These are phyloP conservation scores for Euthynnus affinis DNA, from an alignment of 2,797 vertebrate genomes.

Conservation along the genomic window DNA sequence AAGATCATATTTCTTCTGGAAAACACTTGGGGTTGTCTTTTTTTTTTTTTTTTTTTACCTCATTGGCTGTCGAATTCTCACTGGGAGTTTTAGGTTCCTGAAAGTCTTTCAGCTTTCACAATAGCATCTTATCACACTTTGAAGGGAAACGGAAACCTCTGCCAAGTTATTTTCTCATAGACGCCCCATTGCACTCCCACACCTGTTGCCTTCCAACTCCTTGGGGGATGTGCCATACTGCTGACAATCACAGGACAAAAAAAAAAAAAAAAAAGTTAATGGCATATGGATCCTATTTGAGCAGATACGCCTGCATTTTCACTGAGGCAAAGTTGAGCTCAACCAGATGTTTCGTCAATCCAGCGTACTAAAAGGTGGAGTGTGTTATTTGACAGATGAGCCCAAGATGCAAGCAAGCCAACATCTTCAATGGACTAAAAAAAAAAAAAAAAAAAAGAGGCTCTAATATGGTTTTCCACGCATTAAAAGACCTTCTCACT, in stretches of 20 bases:
- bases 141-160: constrained; percentile 26
- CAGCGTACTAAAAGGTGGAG: constrained; percentile 44
- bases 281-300: constrained; percentile 40
- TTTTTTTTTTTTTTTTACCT: constrained; percentile 28
- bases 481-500: not conserved
- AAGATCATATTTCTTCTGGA: constrained; percentile 2
- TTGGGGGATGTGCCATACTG: constrained; percentile 11
- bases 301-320: constrained; percentile 7
- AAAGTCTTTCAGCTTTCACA: constrained; percentile 45
- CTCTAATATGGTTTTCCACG: not conserved
- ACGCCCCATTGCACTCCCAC: constrained; percentile 6
- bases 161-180: constrained; percentile 36
- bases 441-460: not conserved
- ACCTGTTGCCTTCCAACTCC: constrained; percentile 55
- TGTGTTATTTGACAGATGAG: constrained; percentile 40
- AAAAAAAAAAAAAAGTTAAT: constrained; percentile 1
- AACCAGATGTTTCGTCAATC: constrained; percentile 48
- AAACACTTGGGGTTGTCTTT: constrained; percentile 20
- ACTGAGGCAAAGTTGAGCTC: too few species aligned
- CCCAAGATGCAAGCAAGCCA: not conserved
- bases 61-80: constrained; percentile 35
- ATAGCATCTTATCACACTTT: constrained; percentile 28
- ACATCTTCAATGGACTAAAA: not conserved
- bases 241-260: constrained; percentile 12
- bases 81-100: constrained; percentile 52